Evolutionary conservation across 2,888 invertebrate species (phyloP).

Genomic region (Pheosia tremula): DNA sequence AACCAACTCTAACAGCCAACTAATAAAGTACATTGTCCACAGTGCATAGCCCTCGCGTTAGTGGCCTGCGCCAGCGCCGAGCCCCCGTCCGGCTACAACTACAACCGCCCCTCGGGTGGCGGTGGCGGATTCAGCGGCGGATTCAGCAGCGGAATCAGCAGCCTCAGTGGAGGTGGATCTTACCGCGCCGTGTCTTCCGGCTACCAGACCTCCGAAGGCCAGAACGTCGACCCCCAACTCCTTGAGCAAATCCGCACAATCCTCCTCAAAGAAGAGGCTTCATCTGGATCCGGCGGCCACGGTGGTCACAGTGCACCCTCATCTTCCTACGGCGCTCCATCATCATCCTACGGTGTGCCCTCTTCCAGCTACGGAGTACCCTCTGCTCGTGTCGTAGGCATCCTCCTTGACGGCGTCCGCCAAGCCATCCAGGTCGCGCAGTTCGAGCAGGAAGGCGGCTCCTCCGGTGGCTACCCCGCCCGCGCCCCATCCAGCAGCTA

Average conservation of each 20-base stretch:
- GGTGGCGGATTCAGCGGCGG: constrained; percentile 71
- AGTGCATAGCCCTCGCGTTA: constrained; percentile 94
- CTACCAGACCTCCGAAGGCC: constrained; percentile 92
- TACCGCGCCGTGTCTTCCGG: constrained; percentile 91
- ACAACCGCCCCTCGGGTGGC: constrained; percentile 87
- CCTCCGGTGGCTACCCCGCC: constrained; percentile 83
- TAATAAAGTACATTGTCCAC: constrained; percentile 56
- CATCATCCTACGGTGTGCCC: constrained; percentile 87
- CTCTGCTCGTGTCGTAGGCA: constrained; percentile 89
- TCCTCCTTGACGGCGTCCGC: constrained; percentile 93
- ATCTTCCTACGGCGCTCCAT: constrained; percentile 86
- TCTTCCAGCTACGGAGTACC: constrained; percentile 76
- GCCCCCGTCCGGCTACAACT: constrained; percentile 90
- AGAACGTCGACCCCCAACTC: constrained; percentile 91
- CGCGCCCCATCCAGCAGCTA: constrained; percentile 87
- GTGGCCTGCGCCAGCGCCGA: constrained; percentile 90
- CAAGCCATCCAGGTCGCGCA: constrained; percentile 95
- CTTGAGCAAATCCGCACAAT: constrained; percentile 94
- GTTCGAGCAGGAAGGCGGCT: constrained; percentile 87
- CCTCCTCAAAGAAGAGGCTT: constrained; percentile 91
- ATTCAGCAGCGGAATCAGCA: constrained; percentile 51
- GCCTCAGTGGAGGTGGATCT: constrained; percentile 85
- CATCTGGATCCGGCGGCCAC: constrained; percentile 78
- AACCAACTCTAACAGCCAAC: not conserved
- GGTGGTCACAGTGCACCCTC: constrained; percentile 87